Base-by-base conservation (phyloP, 1,140 invertebrate genomes). In the Littorina saxatilis region DNA sequence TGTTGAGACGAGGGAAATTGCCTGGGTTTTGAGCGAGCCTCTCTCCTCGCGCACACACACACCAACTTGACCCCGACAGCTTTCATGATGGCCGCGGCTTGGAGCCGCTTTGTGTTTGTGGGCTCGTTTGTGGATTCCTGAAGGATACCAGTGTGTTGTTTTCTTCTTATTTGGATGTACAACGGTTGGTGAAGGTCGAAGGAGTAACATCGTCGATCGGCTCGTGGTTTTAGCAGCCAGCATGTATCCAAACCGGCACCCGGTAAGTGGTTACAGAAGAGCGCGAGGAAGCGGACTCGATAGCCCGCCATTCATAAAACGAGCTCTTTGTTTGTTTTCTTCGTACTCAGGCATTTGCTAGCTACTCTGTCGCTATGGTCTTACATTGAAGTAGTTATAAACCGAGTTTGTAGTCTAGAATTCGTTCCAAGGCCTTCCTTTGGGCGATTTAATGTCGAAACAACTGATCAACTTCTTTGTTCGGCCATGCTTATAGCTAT, bases 181-280 rank as follows among this genome's bases (percentile, higher is more conserved):
- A 32, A 43, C 61, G 70, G 63, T 77, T 66, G 40, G 23, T 40
- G 55, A 74, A 50, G 58, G 43, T 68, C 58, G 27, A 76, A 39
- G 72, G 80, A 82, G 61, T 82, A 13, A 68, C 55, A 29, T 39
- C 20, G 29, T 68, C 17, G 9, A 20, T 50, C 58, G 29, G 37
- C 35, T 39, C 37, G 70, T 50, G 13, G 35, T 52, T n/a, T 40
- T 13, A 43, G 78, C 79, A 29, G 68, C 61, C 66, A 88, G 75
- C 66, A 92, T 92, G 92, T 92, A 92, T 87, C 91, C 92, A 2
- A 92, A 92, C 78, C 85, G 91, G 63, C 91, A 91, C 82, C 91
- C 91, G 81, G 92, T 92, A 91, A 92, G 91, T 91, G n/a, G 39
- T 73, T n/a, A 37, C 40, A 27, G 17, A 9, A 37, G 43, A 40